Percentiles rank a stretch among this genome's conserved stretches.
Conservation (phyloP, 2,888 invertebrate genomes). For the Tetramorium bicarinatum region DNA sequence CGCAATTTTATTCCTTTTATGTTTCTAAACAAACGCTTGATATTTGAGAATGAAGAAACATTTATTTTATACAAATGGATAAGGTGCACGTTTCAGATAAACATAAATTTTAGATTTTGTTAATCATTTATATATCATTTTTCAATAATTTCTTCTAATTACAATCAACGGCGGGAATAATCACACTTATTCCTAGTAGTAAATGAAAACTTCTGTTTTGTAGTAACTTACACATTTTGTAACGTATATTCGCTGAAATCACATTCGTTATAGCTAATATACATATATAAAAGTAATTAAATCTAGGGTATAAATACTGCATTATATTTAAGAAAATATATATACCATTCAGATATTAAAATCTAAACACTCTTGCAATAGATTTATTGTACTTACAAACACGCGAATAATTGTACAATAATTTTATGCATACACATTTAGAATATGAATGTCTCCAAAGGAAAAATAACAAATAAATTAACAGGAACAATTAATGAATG, state of each 20-base stretch:
- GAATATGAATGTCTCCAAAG: not conserved
- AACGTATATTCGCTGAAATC: slow-evolving; percentile 25
- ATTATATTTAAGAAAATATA: slow-evolving; percentile 33
- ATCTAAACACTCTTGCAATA: slow-evolving; percentile 12
- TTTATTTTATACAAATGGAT: slow-evolving; percentile 14
- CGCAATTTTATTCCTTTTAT: slow-evolving; percentile 17
- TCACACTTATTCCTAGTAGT: not conserved
- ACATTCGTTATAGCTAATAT: slow-evolving; percentile 9
- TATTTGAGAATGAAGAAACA: slow-evolving; percentile 1
- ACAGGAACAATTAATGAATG: slow-evolving; percentile 17
- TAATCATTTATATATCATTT: slow-evolving; percentile 43
- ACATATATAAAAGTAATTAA: slow-evolving; percentile 7
- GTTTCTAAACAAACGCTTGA: not conserved
- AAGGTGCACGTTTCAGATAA: slow-evolving; percentile 16
- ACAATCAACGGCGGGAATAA: not conserved
- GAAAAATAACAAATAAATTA: slow-evolving; percentile 31
- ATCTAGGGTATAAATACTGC: slow-evolving; percentile 18
- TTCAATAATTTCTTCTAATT: slow-evolving; percentile 9
- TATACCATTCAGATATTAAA: slow-evolving; percentile 7
- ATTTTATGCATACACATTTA: slow-evolving; percentile 18
- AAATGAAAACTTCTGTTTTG: not conserved
- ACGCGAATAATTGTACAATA: not conserved
- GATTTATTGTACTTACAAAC: not conserved
- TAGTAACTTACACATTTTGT: slow-evolving; percentile 20
- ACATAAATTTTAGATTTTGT: slow-evolving; percentile 5